These are phyloP conservation scores for Diplolepis rosae DNA, from an alignment of 2,888 invertebrate genomes.

Conservation along the genomic window DNA sequence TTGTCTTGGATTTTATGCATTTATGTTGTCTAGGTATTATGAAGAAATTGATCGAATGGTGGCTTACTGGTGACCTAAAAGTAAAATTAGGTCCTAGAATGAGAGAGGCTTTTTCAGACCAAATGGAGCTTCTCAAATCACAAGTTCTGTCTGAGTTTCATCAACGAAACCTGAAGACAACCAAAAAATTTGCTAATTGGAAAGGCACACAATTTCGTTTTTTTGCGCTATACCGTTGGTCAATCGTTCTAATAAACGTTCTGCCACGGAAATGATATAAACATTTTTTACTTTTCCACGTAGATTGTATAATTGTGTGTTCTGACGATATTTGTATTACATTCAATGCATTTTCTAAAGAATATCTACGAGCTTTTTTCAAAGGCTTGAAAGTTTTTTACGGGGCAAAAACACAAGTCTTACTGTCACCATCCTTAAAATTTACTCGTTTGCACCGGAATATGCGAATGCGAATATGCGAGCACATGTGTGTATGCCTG, in stretches of 20 bases:
- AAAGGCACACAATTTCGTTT: slow-evolving; percentile 54
- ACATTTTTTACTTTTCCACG: slow-evolving; percentile 53
- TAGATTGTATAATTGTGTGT: slow-evolving; percentile 46
- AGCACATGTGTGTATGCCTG: no score
- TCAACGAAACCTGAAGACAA: slow-evolving; percentile 43
- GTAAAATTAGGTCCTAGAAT: slow-evolving; percentile 10
- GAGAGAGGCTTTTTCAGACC: slow-evolving; percentile 26
- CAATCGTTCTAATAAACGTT: slow-evolving; percentile 47
- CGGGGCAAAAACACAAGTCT: slow-evolving; percentile 41
- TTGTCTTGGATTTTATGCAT: slow-evolving; percentile 10
- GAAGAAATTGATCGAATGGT: slow-evolving; percentile 39
- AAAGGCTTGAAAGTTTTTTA: slow-evolving; percentile 46
- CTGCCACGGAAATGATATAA: slow-evolving; percentile 42
- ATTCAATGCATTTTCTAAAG: slow-evolving; percentile 42
- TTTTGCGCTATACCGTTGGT: slow-evolving; percentile 53
- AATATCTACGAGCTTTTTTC: slow-evolving; percentile 55
- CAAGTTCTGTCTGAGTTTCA: slow-evolving; percentile 52
- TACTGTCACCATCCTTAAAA: slow-evolving; percentile 61
- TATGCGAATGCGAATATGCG: no score
- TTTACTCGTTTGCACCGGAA: no score
- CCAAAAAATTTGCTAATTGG: slow-evolving; percentile 42
- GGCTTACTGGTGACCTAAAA: slow-evolving; percentile 28
- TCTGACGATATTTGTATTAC: not conserved
- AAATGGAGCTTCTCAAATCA: slow-evolving; percentile 34
- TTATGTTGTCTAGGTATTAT: slow-evolving; percentile 8